A percentile compares a stretch with the other conserved stretches of the same genome.
These are phyloP conservation scores for Paralichthys olivaceus DNA, from an alignment of 2,113 vertebrate species.

Conservation along the genomic window DNA sequence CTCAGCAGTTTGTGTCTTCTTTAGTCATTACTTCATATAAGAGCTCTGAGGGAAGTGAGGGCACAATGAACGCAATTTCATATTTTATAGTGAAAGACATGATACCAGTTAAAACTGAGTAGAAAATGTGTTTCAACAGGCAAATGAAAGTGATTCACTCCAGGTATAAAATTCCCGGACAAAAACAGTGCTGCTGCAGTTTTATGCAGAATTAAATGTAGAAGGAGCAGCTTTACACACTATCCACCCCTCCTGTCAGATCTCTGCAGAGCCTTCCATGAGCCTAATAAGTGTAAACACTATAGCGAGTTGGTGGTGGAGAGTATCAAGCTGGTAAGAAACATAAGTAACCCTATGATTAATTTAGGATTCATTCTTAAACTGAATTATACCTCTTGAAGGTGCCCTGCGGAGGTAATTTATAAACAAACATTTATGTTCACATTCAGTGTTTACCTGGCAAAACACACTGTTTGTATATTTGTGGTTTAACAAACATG, in stretches of 20 bases:
- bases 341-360: not conserved
- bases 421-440: not conserved
- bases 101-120: not conserved
- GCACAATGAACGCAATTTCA: not conserved
- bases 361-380: not conserved
- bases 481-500: not conserved
- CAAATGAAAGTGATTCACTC: not conserved
- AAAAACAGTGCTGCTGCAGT: not conserved
- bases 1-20: not conserved
- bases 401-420: not conserved
- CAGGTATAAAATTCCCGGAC: not conserved
- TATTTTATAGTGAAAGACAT: conserved; percentile 5
- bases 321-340: not conserved
- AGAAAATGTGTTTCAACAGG: not conserved
- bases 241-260: no score
- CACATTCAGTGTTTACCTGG: not conserved
- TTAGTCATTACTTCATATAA: not conserved
- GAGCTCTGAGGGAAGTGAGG: not conserved
- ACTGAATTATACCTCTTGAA: not conserved
- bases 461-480: not conserved
- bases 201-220: not conserved
- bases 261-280: not conserved
- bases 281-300: not conserved
- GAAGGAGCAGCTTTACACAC: not conserved
- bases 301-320: not conserved